Evolutionary conservation across 2,888 invertebrate species (phyloP).

Genomic region (Acronicta psi): DNA sequence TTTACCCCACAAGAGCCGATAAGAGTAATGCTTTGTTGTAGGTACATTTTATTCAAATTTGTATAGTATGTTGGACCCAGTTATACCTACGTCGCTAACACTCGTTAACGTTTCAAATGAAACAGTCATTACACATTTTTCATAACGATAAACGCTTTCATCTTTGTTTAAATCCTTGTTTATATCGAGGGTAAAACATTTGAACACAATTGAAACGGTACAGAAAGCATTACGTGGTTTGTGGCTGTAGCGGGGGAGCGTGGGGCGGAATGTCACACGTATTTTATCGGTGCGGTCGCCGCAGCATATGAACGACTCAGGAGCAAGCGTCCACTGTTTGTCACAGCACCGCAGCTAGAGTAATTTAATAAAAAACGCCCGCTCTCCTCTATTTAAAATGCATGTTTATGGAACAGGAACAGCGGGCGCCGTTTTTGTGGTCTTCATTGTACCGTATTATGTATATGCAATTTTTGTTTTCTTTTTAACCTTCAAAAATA

Average conservation of each 20-base stretch:
- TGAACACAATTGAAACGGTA: constrained; percentile 50
- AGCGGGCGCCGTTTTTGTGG: constrained; percentile 35
- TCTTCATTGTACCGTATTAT: constrained; percentile 38
- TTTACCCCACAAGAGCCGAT: no score
- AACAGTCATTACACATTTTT: no score
- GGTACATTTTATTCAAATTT: no score
- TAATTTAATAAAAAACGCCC: constrained; percentile 77
- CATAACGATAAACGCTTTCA: constrained; percentile 5
- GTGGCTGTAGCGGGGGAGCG: constrained; percentile 35
- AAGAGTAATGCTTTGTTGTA: no score
- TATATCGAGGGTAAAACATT: constrained; percentile 43
- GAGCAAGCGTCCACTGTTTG: constrained; percentile 70
- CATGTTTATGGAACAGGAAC: constrained; percentile 47
- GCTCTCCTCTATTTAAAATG: constrained; percentile 57
- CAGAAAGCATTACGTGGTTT: constrained; percentile 52
- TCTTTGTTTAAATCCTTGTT: constrained; percentile 25
- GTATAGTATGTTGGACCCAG: no score
- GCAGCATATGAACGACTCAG: constrained; percentile 66
- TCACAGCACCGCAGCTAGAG: constrained; percentile 64
- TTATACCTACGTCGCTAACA: no score
- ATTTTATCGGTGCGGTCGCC: constrained; percentile 64
- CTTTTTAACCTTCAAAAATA: constrained; percentile 16
- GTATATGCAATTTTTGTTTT: constrained; percentile 12
- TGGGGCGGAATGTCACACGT: constrained; percentile 58
- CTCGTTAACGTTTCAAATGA: no score